These are phyloP conservation scores for Pelmatolapia mariae DNA, from an alignment of 2,113 vertebrate species.

Conservation along the genomic window DNA sequence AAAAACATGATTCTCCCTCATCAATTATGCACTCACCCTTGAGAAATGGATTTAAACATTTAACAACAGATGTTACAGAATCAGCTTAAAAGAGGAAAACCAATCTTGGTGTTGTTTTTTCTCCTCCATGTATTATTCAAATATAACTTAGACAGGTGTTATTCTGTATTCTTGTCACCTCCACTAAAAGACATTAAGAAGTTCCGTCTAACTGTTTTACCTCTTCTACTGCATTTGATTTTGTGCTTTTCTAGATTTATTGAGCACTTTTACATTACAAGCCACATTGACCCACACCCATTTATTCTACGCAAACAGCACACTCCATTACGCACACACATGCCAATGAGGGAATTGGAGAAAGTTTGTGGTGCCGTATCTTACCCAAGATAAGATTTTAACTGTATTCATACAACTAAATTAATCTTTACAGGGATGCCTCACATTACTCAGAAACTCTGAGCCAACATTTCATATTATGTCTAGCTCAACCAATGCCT, in stretches of 20 bases:
- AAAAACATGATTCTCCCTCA: not conserved
- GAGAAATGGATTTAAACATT: constrained; percentile 22
- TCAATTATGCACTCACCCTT: not conserved
- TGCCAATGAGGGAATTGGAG: not conserved
- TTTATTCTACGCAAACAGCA: not conserved
- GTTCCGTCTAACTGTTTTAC: not conserved
- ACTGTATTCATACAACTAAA: not conserved
- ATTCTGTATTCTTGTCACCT: not conserved
- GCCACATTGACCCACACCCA: not conserved
- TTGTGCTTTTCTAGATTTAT: not conserved
- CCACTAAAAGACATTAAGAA: not conserved
- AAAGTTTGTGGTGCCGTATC: not conserved
- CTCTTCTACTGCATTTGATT: not conserved
- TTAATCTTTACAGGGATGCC: not conserved
- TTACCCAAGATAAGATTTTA: not conserved
- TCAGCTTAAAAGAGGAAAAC: not conserved
- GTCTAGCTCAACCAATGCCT: not conserved
- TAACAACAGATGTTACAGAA: not conserved
- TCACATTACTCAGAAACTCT: not conserved
- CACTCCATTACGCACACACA: not conserved
- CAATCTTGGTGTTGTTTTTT: not conserved
- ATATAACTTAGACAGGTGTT: not conserved
- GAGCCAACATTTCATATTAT: not conserved
- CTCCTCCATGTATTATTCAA: not conserved
- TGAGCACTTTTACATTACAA: not conserved